Evolutionary conservation across 1,140 invertebrate genomes (phyloP), one percentile per base, ranked within the genome.

Genomic region (Drosophila sp.): DNA sequence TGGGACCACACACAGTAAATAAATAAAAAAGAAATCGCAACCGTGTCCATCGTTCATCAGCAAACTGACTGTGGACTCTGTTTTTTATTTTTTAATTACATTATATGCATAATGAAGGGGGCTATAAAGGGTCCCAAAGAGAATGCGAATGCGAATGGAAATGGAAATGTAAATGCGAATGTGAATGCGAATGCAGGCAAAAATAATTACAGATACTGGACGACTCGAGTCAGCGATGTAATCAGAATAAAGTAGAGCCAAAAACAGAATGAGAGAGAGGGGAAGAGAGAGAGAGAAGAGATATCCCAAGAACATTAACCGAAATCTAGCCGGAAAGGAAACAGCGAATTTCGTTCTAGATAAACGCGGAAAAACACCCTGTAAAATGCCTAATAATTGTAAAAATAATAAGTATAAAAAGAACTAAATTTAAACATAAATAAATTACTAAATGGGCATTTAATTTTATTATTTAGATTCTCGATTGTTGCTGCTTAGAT

Each of bases 71-170:
- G 43, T 18, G 43, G 32, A 53, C 53, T 48, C 32, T 78, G 64
- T 79, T 41, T 64, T 38, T 70, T 78, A 78, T 62, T 77, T 80
- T 87, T 87, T 84, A 87, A 84, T 84, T 84, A 87, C 78, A 84
- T 84, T 87, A 80, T 77, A 71, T 87, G 77, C 80, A 87, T 84
- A 84, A 84, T 84, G 82, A 84, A 81, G 56, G 40, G 32, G 40
- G 32, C 66, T 70, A 29, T 14, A 29, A 40, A 38, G 66, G 45
- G 67, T 41, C 25, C 61, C 76, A 73, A 51, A 67, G 80, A 72
- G 80, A 83, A 56, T 65, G 41, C 45, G 36, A 69, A 36, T 72
- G 48, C 57, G 34, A 62, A 62, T 45, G 61, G 13, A 66, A 78
- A 32, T 72, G 48, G 61, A 43, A 62, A 62, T 45, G 61, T 13